Evolutionary conservation across 2,797 vertebrate genomes (phyloP), one percentile per base, ranked within the genome.

Genomic region (Sebastolobus alascanus): DNA sequence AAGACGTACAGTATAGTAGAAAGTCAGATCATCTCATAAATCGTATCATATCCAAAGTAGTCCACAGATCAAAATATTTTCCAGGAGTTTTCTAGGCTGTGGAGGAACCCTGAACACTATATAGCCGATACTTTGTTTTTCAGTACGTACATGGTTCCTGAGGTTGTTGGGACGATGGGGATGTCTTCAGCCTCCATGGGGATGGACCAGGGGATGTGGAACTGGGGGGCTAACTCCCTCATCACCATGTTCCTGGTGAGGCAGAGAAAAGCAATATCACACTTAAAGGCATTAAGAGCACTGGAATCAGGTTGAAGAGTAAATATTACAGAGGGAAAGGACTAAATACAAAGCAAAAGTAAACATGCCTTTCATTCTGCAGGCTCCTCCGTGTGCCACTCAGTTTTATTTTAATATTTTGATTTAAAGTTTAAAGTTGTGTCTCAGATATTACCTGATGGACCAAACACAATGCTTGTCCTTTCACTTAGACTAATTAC

Each of bases 151-250:
- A 99, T 99, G 80, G 98, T 99, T 93, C 98, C 98, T 68, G 98
- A 99, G 81, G 98, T 99, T 59, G 98, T 99, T 63, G 98, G 98
- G 73, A 99, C 98, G 2, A 99, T 99, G 76, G 98, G 98, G 90
- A 99, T 99, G 92, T 99, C 98, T 93, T 99, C 98, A 50, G 98
- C 98, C 82, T 99, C 98, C 70, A 97, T 97, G 70, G 98, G 98
- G 78, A 99, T 98, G 75, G 98, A 99, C 98, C 98, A 99, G 27
- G 98, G 98, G 82, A 99, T 99, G 88, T 99, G 98, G 83, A 99
- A 97, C 93, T 99, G 98, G 6, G 98, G 98, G 70, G 97, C 98
- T 74, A 99, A 94, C 85, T 99, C 98, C 78, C 98, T 96, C 98
- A 99, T 99, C 40, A 99, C 97, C 94, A 99, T 97, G 92, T 99